phyloP scores from a whole-genome alignment of 1,140 invertebrate genomes.

The silkworm (Bombyx mori) region ASM3026992v2 NC_085110.1:5386501-5387000 shows the following conservation, averaged over 20 bases:
- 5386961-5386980: slow-evolving; percentile 83
- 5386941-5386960: slow-evolving; percentile 80
- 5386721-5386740: slow-evolving; percentile 96
- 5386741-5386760: slow-evolving; percentile 89
- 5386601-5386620: slow-evolving; percentile 87
- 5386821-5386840: slow-evolving; percentile 82
- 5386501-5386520: slow-evolving; percentile 91
- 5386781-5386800: slow-evolving; percentile 87
- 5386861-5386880: slow-evolving; percentile 91
- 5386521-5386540: slow-evolving; percentile 89
- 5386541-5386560: slow-evolving; percentile 88
- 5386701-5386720: slow-evolving; percentile 91
- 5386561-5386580: slow-evolving; percentile 82
- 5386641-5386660: slow-evolving; percentile 79
- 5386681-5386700: slow-evolving; percentile 89
- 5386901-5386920: slow-evolving; percentile 88
- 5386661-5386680: slow-evolving; percentile 77
- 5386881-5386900: slow-evolving; percentile 87
- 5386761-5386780: slow-evolving; percentile 87
- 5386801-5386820: slow-evolving; percentile 94
- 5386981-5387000: slow-evolving; percentile 94
- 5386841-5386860: slow-evolving; percentile 81
- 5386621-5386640: slow-evolving; percentile 92
- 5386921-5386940: slow-evolving; percentile 87
- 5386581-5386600: slow-evolving; percentile 61